Base-by-base conservation (phyloP, 2,888 invertebrate genomes). In the Sthenelais limicola region DNA sequence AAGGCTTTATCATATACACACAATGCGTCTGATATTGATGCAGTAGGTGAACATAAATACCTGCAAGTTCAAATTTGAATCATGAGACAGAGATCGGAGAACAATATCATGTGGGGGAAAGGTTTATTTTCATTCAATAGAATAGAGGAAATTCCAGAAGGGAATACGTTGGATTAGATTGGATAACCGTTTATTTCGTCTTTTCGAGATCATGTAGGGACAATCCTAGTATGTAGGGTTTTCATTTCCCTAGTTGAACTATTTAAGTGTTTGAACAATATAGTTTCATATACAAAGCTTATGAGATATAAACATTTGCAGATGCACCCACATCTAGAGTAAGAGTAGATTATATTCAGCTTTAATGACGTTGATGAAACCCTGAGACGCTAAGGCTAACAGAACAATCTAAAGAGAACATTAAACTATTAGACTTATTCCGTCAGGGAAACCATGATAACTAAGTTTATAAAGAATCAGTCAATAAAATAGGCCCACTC, bases 1-100 rank as follows among this genome's bases (percentile, higher is more conserved):
- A 81, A 85, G 18, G 93, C 91, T 1, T 90, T 87, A 78, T 94
- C 93, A 87, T 94, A 96, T 0, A 91, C 90, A 0, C 91, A 88
- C 18, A 96, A 84, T 0, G 93, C 91, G 78, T 93, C 93, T 28
- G 93, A 91, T 15, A 96, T 90, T 0, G 93, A 91, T 0, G 93
- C 91, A 1, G 92, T 91, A 58, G 92, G 91, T 0, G 92, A 90
- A 70, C 92, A 92, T 0, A 93, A 88, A 87, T 88, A 94, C 95
- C 94, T 90, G 80, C 18, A 79, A 76, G 3, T 9, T 30, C 5
- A 4, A 24, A 3, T 30, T 24, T 51, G 26, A 18, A 51, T 24
- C 26, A 51, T 24, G n/a, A 12, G 12, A 43, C 12, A 18, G n/a
- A 51, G 51, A 24, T 51, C 21, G n/a, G 47, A 21, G 26, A 51